A percentile compares a stretch with the other conserved stretches of the same genome.
phyloP scores from a whole-genome alignment of 2,113 vertebrate species.

The Zingel zingel region DNA sequence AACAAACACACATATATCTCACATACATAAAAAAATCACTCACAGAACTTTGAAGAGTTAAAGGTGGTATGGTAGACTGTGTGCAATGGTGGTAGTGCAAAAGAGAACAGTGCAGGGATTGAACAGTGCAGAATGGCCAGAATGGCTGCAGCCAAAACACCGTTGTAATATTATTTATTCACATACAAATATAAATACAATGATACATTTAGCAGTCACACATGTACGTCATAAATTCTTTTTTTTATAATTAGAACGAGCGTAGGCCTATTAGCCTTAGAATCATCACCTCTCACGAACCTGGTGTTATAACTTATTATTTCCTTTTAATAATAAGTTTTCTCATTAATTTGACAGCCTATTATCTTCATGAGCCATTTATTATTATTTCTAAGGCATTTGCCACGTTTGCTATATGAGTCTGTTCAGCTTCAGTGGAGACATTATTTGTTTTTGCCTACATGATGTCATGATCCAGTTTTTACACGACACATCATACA shows the following conservation, averaged over 20 bases:
- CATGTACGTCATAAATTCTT: not conserved
- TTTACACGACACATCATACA: not conserved
- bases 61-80: no score
- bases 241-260: not conserved
- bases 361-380: not conserved
- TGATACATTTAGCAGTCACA: not conserved
- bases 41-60: no score
- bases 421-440: not conserved
- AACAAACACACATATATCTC: no score
- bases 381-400: not conserved
- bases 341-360: not conserved
- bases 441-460: not conserved
- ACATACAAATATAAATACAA: not conserved
- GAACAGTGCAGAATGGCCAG: not conserved
- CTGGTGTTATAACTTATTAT: not conserved
- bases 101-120: no score
- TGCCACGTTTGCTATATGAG: no score
- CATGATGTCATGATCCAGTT: not conserved
- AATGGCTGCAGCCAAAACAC: not conserved
- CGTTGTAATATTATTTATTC: not conserved
- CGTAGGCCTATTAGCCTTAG: not conserved
- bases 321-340: not conserved
- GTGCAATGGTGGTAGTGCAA: no score
- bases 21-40: no score
- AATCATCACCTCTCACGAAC: not conserved